phyloP scores from a whole-genome alignment of 2,113 vertebrate genomes.

The Parus major region DNA sequence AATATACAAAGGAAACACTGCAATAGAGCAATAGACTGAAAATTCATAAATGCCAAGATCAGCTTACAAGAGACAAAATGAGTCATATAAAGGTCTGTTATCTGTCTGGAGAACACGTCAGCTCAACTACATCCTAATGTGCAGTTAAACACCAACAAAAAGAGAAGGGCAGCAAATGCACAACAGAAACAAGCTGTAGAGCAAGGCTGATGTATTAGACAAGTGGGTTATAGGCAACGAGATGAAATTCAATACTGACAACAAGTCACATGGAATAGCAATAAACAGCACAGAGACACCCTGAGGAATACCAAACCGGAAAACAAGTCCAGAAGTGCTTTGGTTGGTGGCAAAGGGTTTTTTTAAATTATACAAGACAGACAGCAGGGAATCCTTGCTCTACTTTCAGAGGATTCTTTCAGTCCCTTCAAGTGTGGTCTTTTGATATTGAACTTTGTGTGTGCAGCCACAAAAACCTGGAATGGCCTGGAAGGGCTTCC shows the following conservation, averaged over 20 bases:
- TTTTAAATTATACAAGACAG: not conserved
- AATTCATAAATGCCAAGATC: not conserved
- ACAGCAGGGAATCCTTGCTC: not conserved
- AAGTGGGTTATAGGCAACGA: not conserved
- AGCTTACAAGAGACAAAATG: not conserved
- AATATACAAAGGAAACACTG: not conserved
- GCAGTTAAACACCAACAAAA: not conserved
- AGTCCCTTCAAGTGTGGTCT: not conserved
- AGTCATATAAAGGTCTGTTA: not conserved
- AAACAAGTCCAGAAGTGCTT: not conserved
- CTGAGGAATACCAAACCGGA: not conserved
- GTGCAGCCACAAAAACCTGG: not conserved
- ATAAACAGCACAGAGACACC: not conserved
- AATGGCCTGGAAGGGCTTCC: accelerated
- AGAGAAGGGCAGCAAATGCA: not conserved
- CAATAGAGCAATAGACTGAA: not conserved
- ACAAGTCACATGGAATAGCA: conserved; percentile 17
- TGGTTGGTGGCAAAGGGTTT: not conserved
- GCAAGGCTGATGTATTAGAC: not conserved
- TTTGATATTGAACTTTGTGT: not conserved
- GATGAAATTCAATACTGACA: conserved; percentile 28
- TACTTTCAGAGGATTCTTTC: not conserved
- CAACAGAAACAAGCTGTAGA: not conserved
- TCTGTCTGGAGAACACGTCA: not conserved
- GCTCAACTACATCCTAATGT: not conserved